Evolutionary conservation across 2,797 vertebrate species (phyloP).

Genomic region (Adelosebastes latens): DNA sequence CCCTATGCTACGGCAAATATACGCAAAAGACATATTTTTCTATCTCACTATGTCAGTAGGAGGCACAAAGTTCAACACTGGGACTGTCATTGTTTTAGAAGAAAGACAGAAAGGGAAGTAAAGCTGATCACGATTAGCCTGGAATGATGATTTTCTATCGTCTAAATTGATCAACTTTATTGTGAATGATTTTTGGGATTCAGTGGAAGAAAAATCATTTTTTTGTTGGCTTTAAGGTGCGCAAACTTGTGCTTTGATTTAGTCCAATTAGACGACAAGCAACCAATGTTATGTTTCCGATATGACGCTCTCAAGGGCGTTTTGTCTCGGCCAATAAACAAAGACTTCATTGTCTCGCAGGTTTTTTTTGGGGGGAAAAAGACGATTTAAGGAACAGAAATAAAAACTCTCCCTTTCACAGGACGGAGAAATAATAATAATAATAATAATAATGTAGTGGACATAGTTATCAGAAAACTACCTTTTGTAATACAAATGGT

Average conservation of each 20-base stretch:
- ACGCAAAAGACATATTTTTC: conserved; percentile 49
- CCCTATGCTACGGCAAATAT: conserved; percentile 61
- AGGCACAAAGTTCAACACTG: conserved; percentile 58
- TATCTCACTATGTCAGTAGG: conserved; percentile 44
- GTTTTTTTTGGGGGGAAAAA: neutral
- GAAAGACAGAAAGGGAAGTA: neutral
- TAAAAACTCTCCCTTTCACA: neutral
- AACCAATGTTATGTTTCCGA: neutral
- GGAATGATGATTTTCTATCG: neutral
- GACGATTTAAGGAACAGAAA: conserved; percentile 1
- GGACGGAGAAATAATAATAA: conserved; percentile 1
- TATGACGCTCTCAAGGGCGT: neutral
- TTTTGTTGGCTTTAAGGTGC: conserved; percentile 19
- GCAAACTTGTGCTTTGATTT: conserved; percentile 62
- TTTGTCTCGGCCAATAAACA: conserved; percentile 9
- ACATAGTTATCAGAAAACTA: conserved; percentile 32
- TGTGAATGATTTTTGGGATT: neutral
- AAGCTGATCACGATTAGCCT: neutral
- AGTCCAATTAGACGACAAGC: conserved; percentile 33
- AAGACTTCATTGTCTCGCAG: neutral
- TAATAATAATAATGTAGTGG: neutral
- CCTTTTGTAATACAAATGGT: conserved; percentile 43
- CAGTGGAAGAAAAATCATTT: neutral
- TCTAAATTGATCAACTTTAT: neutral
- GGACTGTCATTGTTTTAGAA: conserved; percentile 16